phyloP scores from a whole-genome alignment of 2,888 invertebrate species.

The Volucella bombylans region DNA sequence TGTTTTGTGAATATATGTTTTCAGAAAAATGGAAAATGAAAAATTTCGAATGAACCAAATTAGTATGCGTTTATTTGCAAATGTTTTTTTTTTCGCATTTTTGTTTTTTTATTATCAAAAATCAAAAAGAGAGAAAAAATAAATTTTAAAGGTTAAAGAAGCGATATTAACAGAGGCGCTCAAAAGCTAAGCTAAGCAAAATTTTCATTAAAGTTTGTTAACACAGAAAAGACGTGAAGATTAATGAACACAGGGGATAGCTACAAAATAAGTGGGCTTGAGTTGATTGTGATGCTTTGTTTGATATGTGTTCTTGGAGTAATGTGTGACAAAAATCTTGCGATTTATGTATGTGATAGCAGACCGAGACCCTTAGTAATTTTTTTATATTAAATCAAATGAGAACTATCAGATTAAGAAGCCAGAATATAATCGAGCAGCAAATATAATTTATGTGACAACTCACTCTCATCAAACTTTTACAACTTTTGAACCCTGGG shows the following conservation, averaged over 20 bases:
- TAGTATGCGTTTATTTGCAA: slow-evolving; percentile 56
- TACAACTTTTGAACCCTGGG: background rate
- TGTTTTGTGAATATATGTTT: slow-evolving; percentile 55
- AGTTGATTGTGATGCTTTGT: slow-evolving; percentile 13
- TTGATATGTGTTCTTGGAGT: slow-evolving; percentile 2
- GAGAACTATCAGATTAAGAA: background rate
- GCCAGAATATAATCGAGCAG: too few species aligned
- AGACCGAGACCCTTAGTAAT: too few species aligned
- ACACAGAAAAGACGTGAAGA: slow-evolving; percentile 20
- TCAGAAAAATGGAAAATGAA: slow-evolving; percentile 43
- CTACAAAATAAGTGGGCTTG: background rate
- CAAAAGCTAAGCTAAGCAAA: slow-evolving; percentile 62
- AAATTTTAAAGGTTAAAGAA: slow-evolving; percentile 70
- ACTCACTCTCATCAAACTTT: background rate
- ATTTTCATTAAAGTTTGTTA: slow-evolving; percentile 25
- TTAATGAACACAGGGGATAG: slow-evolving; percentile 29
- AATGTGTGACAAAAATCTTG: background rate
- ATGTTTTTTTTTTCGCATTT: slow-evolving; percentile 56
- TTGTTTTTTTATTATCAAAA: slow-evolving; percentile 57
- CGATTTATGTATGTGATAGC: too few species aligned
- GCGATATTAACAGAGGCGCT: slow-evolving; percentile 63
- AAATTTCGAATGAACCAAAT: slow-evolving; percentile 54
- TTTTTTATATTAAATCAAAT: too few species aligned
- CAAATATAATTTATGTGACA: background rate
- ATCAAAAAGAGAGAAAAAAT: slow-evolving; percentile 67